Evolutionary conservation across 2,797 vertebrate species (phyloP), one percentile per base, ranked within the genome.

Genomic region (Meda fulgida): DNA sequence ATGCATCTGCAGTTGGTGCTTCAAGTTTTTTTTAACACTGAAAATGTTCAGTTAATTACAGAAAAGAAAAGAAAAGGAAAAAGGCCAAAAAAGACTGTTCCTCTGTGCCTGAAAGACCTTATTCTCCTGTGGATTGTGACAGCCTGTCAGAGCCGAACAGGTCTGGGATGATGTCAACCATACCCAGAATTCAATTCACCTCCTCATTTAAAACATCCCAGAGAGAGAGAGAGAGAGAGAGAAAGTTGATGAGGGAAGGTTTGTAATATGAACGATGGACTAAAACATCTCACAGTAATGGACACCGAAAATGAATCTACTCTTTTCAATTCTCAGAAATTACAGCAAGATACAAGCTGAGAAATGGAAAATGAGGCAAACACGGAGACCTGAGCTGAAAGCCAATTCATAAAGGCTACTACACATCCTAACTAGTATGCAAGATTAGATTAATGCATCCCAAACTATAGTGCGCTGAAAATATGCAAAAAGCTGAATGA

Each of bases 41-140:
- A 11, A 43, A 36, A 36, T 7, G 19, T 65, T 75, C 26, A 65
- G 43, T 31, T 76, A 38, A 76, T 66, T 53, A 58, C 21, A 53
- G 36, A 65, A 65, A 13, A 70, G 21, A 71, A 71, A 26, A n/a
- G n/a, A n/a, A n/a, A n/a, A 51, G 6, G 23, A 9, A 75, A 46
- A 76, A 29, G 26, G 31, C 26, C 48, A 21, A 31, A 31, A 34
- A 48, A 73, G 7, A 19, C 4, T 16, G 55, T 73, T 63, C 3
- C 70, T 65, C 29, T 0, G 19, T 65, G 29, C 36, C 71, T 53
- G 58, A 11, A 18, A 83, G 70, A 53, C 69, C 18, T 72, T 66
- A 29, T 83, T 83, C 81, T 66, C 58, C 71, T 13, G 58, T 75
- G 72, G 58, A 48, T 19, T 76, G 81, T 83, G 81, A 83, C 51